Conservation (phyloP, 30 jellyfish, hydroid and myxozoan species). For the Rhopilema esculentum region DNA sequence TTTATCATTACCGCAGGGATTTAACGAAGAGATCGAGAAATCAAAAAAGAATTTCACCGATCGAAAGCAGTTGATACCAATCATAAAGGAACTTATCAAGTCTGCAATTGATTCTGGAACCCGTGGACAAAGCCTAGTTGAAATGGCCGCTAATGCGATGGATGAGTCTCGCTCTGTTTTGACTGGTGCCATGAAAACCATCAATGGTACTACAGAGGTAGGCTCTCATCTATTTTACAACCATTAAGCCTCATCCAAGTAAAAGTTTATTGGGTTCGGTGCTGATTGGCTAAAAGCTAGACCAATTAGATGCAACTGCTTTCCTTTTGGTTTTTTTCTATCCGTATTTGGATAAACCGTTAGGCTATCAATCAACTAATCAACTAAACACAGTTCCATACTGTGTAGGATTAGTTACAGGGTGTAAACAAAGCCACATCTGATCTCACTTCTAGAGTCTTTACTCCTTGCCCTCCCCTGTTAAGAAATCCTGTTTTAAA, state of each 20-base stretch:
- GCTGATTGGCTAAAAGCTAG: no score
- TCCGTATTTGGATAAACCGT: no score
- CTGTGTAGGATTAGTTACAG: no score
- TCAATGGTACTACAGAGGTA: constrained; percentile 39
- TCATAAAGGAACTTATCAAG: constrained; percentile 65
- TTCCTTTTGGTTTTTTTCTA: no score
- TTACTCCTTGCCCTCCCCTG: no score
- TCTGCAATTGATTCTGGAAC: constrained; percentile 75
- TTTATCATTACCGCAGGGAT: constrained; percentile 53
- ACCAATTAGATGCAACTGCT: no score
- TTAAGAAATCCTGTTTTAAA: no score
- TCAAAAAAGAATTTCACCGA: constrained; percentile 94
- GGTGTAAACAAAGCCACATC: no score
- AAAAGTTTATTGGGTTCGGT: no score
- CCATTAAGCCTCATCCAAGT: background rate
- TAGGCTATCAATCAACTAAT: no score
- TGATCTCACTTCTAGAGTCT: no score
- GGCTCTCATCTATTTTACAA: background rate
- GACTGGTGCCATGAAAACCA: constrained; percentile 5
- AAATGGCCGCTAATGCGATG: constrained; percentile 27
- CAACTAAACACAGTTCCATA: no score
- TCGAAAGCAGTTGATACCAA: constrained; percentile 80
- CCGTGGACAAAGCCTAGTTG: constrained; percentile 41
- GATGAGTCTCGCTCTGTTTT: constrained; percentile 39
- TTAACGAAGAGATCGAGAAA: constrained; percentile 84